Base-by-base conservation (phyloP, 2,888 invertebrate species). In the Furcula furcula region DNA sequence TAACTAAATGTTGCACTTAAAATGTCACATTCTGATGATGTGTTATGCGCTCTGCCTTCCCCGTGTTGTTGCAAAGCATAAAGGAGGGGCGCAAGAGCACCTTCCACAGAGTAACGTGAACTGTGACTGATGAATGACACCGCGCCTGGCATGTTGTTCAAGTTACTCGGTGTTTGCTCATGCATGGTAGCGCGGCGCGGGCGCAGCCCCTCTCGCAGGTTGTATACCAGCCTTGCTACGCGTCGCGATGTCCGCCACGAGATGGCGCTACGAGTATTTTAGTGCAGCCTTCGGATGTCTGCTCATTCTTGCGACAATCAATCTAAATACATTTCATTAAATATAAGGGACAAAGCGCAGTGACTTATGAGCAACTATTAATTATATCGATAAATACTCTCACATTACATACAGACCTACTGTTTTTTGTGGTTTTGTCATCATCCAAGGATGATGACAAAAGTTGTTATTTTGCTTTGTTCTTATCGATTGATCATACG, bases 21-120 rank as follows among this genome's bases (percentile, higher is more conserved):
- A 78, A 71, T 70, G 76, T 87, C 85, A 87, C 87, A 87, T 87
- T 83, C 76, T 87, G 86, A 59, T 80, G 70, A 71, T 73, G 70
- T 76, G 71, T 73, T 73, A 57, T 62, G 70, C 71, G 67, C 75
- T 71, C 68, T 65, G 75, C 75, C 70, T 74, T 73, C 76, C 70
- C 61, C 75, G 71, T 64, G 58, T 55, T 55, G 67, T 68, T 47
- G 60, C 50, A 53, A 61, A 51, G 65, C 76, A 73, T 74, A 60
- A 46, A 65, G 58, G 54, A 44, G 57, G 69, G 68, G 70, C 76
- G 64, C 67, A 62, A 61, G 54, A 60, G 65, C 76, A 68, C 80
- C 81, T 63, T 63, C 59, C 74, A 58, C 77, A 52, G 63, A 57
- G 57, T 65, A 65, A 63, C 63, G 73, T 68, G 69, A 65, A 76